These are phyloP conservation scores for Pyrrhosoma nymphula DNA, from an alignment of 2,888 invertebrate species.

Conservation along the genomic window DNA sequence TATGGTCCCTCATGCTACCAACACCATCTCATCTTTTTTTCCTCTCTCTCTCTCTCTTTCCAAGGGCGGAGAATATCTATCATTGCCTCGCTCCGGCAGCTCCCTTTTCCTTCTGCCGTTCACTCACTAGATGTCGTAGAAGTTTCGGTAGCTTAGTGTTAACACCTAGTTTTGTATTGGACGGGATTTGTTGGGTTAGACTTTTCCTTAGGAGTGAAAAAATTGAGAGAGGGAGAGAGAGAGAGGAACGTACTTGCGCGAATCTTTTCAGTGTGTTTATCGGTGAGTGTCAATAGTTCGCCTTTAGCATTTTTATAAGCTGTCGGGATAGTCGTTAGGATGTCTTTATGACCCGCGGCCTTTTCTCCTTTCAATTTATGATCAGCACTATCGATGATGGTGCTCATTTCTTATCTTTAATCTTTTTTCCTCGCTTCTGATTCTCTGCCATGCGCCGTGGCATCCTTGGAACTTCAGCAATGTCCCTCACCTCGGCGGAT, in stretches of 20 bases:
- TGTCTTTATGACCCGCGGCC: neutral
- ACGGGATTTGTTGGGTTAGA: slow-evolving; percentile 56
- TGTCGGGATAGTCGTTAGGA: neutral
- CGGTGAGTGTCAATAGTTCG: neutral
- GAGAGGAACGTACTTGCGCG: neutral
- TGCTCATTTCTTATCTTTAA: slow-evolving; percentile 50
- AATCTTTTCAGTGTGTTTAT: neutral
- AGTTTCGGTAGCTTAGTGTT: slow-evolving; percentile 65
- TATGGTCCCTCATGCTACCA: neutral
- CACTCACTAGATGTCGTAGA: slow-evolving; percentile 41
- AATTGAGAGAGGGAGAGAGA: neutral
- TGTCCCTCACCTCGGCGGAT: slow-evolving; percentile 17
- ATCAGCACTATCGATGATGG: slow-evolving; percentile 25
- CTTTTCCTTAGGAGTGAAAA: slow-evolving; percentile 23
- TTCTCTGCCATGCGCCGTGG: slow-evolving; percentile 31
- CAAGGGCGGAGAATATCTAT: neutral
- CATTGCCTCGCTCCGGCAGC: neutral
- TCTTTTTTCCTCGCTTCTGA: slow-evolving; percentile 34
- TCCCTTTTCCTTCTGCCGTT: neutral
- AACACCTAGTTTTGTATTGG: slow-evolving; percentile 62
- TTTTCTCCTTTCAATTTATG: slow-evolving; percentile 15
- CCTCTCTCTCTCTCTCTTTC: neutral
- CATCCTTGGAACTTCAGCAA: slow-evolving; percentile 47
- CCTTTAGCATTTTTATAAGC: neutral
- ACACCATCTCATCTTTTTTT: neutral